Conservation (phyloP, 2,888 invertebrate species). For the Lepidocyrtoides sp. region DNA sequence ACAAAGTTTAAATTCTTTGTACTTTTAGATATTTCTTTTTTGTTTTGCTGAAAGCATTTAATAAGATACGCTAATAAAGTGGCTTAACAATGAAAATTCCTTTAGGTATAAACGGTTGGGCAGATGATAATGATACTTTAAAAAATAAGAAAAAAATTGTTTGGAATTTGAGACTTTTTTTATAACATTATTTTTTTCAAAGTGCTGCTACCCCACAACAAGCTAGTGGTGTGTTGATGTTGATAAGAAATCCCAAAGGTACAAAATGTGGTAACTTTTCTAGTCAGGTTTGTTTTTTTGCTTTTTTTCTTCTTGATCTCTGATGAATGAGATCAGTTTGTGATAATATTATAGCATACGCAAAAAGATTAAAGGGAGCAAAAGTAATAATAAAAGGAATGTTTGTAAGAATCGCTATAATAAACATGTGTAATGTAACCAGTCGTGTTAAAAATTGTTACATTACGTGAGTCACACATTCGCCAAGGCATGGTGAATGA, state of each 20-base stretch:
- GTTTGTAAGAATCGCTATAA: too few relatives aligned
- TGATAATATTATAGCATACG: not conserved
- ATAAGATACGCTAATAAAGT: constrained; percentile 33
- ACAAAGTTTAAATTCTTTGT: not conserved
- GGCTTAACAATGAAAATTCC: constrained; percentile 37
- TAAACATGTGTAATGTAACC: constrained; percentile 4
- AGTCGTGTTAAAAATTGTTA: constrained; percentile 18
- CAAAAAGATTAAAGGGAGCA: constrained; percentile 50
- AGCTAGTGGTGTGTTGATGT: not conserved
- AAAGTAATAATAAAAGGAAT: constrained; percentile 40
- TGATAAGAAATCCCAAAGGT: not conserved
- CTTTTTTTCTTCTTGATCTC: constrained; percentile 4
- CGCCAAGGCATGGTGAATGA: not conserved
- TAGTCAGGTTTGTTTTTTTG: constrained; percentile 31
- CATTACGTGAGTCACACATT: constrained; percentile 40
- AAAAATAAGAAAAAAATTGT: not conserved
- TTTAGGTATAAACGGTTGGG: not conserved
- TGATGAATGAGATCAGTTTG: constrained; percentile 49
- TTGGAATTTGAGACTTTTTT: constrained; percentile 6
- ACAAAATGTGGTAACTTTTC: not conserved
- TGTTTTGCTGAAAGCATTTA: constrained; percentile 18
- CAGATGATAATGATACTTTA: not conserved
- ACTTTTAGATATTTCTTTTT: not conserved
- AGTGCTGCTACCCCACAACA: constrained; percentile 15
- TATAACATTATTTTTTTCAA: not conserved